A percentile compares a stretch with the other conserved stretches of the same genome.
These are phyloP conservation scores for Anthonomus grandis DNA, from an alignment of 1,140 invertebrate species.

Conservation along the genomic window DNA sequence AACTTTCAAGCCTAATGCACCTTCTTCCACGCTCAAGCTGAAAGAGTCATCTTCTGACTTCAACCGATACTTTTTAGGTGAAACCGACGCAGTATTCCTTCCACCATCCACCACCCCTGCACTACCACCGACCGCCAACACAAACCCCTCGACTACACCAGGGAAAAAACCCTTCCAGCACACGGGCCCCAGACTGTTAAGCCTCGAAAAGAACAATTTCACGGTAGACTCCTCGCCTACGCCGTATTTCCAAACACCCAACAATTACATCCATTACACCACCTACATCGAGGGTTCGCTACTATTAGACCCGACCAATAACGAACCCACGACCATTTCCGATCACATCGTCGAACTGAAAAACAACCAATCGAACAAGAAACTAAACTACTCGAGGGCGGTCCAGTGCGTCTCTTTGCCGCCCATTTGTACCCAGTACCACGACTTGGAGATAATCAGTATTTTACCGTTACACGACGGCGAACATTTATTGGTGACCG, in stretches of 20 bases:
- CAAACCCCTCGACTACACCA: not conserved
- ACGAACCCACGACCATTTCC: conserved; percentile 39
- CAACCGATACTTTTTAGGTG: conserved; percentile 32
- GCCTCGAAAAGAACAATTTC: conserved; percentile 29
- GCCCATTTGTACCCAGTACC: conserved; percentile 47
- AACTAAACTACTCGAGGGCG: conserved; percentile 47
- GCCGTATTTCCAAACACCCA: too few species aligned
- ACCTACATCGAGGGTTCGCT: conserved; percentile 24
- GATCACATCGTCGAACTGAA: conserved; percentile 46
- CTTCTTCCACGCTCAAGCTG: too few species aligned
- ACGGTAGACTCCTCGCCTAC: conserved; percentile 36
- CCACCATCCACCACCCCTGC: conserved; percentile 33
- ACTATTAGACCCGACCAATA: conserved; percentile 33
- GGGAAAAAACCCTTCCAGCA: conserved; percentile 22
- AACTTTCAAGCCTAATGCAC: too few species aligned
- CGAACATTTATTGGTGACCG: conserved; percentile 60
- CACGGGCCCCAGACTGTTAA: conserved; percentile 36
- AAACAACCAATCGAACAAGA: conserved; percentile 39
- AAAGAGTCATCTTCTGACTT: too few species aligned
- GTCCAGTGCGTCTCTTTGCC: conserved; percentile 56
- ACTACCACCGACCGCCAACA: too few species aligned
- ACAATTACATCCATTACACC: too few species aligned
- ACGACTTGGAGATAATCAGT: conserved; percentile 56
- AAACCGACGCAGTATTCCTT: conserved; percentile 44
- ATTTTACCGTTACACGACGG: conserved; percentile 63